Evolutionary conservation across 2,113 vertebrate genomes (phyloP).

Genomic region (Cebidichthys violaceus): DNA sequence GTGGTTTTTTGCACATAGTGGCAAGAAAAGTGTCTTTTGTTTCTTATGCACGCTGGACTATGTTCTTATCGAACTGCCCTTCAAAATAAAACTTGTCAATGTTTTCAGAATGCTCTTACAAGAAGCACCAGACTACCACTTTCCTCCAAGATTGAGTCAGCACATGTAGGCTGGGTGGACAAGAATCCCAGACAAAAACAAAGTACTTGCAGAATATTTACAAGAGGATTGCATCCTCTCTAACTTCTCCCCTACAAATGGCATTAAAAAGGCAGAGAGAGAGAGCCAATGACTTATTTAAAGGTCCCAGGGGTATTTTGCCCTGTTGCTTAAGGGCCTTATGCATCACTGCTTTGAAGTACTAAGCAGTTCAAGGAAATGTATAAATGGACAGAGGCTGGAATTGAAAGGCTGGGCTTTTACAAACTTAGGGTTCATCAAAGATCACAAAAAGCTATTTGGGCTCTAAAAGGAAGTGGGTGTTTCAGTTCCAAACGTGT

Average conservation of each 20-base stretch:
- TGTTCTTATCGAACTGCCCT: conserved; percentile 45
- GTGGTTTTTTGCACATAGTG: background rate
- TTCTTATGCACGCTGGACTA: conserved; percentile 39
- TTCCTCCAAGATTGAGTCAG: conserved; percentile 45
- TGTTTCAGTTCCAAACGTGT: conserved; percentile 39
- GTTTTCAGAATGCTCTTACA: conserved; percentile 59
- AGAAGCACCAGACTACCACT: conserved; percentile 42
- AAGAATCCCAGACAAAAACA: conserved; percentile 37
- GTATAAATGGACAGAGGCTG: conserved; percentile 70
- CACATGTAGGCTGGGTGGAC: conserved; percentile 17
- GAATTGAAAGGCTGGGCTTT: conserved; percentile 68
- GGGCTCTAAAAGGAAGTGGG: conserved; percentile 55
- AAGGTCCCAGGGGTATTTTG: conserved; percentile 69
- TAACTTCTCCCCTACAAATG: conserved; percentile 56
- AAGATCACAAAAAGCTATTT: conserved; percentile 65
- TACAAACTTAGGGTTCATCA: conserved; percentile 65
- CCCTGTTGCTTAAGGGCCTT: conserved; percentile 73
- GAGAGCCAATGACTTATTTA: conserved; percentile 78
- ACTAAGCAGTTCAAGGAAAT: conserved; percentile 62
- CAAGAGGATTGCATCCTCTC: conserved; percentile 51
- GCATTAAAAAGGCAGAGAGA: conserved; percentile 58
- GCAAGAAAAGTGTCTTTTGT: conserved; percentile 23
- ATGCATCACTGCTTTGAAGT: conserved; percentile 76
- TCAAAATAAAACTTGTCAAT: conserved; percentile 64
- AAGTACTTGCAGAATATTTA: conserved; percentile 54